These are phyloP conservation scores for Drosophila acutilabella DNA, from an alignment of 2,888 invertebrate genomes.

Conservation along the genomic window DNA sequence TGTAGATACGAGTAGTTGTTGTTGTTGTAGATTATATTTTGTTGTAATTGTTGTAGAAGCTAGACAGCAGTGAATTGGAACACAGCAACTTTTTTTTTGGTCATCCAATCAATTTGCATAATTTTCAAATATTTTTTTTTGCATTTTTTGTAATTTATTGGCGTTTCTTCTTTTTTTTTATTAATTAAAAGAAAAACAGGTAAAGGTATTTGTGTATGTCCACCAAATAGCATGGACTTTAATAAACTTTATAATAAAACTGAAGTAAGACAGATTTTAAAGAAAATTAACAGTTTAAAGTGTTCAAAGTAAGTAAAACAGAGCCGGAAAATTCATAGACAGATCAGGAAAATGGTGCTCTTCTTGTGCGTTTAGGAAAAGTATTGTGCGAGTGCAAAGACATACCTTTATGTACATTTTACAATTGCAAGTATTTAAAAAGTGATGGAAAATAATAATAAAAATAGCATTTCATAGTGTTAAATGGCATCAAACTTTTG, in stretches of 20 bases:
- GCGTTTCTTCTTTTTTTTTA: conserved; percentile 8
- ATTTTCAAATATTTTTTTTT: conserved; percentile 35
- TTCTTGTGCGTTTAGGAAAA: conserved; percentile 29
- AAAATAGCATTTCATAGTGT: background rate
- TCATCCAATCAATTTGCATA: conserved; percentile 61
- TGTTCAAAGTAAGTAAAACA: conserved; percentile 29
- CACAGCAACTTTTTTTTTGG: conserved; percentile 49
- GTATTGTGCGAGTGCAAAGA: conserved; percentile 10
- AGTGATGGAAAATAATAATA: background rate
- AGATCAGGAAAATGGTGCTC: conserved; percentile 28
- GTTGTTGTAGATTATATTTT: conserved; percentile 31
- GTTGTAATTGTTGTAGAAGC: conserved; percentile 50
- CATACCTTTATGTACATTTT: conserved; percentile 3
- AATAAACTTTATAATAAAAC: conserved; percentile 33
- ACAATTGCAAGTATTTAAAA: conserved; percentile 3
- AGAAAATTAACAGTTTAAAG: conserved; percentile 12
- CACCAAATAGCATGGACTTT: conserved; percentile 33
- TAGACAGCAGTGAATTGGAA: conserved; percentile 55
- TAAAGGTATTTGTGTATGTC: conserved; percentile 21
- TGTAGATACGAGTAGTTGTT: conserved; percentile 34
- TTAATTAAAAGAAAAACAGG: conserved; percentile 39
- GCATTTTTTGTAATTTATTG: conserved; percentile 30
- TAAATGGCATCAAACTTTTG: background rate
- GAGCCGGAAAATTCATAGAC: conserved; percentile 23
- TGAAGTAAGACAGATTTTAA: conserved; percentile 22